These are phyloP conservation scores for Callimorpha dominula DNA, from an alignment of 2,888 invertebrate species.

Conservation along the genomic window DNA sequence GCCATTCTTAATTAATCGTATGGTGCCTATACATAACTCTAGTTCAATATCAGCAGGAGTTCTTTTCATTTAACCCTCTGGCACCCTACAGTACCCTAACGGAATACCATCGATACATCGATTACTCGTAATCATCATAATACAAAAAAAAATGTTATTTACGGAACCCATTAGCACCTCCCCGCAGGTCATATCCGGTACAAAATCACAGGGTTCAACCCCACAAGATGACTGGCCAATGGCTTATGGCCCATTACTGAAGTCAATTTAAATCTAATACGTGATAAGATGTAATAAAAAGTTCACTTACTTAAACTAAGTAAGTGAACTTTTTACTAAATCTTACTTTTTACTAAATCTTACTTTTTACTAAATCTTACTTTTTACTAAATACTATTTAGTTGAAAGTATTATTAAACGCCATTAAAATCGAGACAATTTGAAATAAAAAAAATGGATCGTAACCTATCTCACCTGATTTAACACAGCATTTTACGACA, in stretches of 20 bases:
- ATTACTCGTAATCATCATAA: slow-evolving; percentile 61
- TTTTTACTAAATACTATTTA: too few relatives aligned
- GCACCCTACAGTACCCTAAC: slow-evolving; percentile 55
- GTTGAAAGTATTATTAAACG: not conserved
- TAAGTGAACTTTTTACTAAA: slow-evolving; percentile 22
- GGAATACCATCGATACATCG: slow-evolving; percentile 53
- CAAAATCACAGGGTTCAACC: slow-evolving; percentile 71
- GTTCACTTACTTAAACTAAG: not conserved
- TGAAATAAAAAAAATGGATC: not conserved
- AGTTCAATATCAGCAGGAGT: slow-evolving; percentile 13
- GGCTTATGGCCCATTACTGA: slow-evolving; percentile 56
- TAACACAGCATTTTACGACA: slow-evolving; percentile 27
- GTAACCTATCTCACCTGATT: slow-evolving; percentile 4
- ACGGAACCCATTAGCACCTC: slow-evolving; percentile 77
- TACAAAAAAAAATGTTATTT: slow-evolving; percentile 63
- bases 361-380: slow-evolving; percentile 54
- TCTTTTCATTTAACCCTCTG: slow-evolving; percentile 45
- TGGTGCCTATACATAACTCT: not conserved
- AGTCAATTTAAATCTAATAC: slow-evolving; percentile 69
- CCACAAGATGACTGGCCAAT: slow-evolving; percentile 67
- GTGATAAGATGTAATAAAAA: slow-evolving; percentile 53
- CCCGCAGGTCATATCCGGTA: slow-evolving; percentile 79
- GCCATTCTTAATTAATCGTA: not conserved
- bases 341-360: slow-evolving; percentile 51
- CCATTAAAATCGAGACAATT: not conserved